A percentile compares a stretch with the other conserved stretches of the same genome.
Evolutionary conservation across 2,113 vertebrate species (phyloP).

Genomic region (Buteo buteo): DNA sequence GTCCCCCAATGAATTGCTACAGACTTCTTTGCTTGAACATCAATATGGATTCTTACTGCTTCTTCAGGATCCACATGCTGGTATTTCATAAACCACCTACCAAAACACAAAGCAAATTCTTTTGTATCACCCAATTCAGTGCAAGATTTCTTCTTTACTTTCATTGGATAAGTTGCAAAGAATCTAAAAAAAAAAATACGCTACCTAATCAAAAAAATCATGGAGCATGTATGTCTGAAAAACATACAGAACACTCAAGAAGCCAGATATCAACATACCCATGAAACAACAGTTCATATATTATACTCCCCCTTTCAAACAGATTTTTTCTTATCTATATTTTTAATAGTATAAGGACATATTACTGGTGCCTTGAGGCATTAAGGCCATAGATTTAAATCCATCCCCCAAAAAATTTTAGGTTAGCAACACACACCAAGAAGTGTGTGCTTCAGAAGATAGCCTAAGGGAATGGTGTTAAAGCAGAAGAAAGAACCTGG

Average conservation of each 20-base stretch:
- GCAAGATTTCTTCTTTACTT: not conserved
- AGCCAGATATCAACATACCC: not conserved
- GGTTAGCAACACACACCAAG: not conserved
- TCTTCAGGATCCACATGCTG: slow-evolving; percentile 94
- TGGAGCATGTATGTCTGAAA: not conserved
- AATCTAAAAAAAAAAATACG: not conserved
- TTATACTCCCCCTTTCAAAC: not conserved
- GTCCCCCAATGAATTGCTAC: slow-evolving; percentile 96
- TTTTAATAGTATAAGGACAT: not conserved
- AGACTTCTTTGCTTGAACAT: slow-evolving; percentile 88
- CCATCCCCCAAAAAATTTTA: not conserved
- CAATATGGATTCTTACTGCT: slow-evolving; percentile 90
- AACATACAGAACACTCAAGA: not conserved
- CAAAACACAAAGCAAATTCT: slow-evolving; percentile 40
- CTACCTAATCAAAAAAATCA: not conserved
- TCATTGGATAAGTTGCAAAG: not conserved
- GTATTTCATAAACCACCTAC: slow-evolving; percentile 90
- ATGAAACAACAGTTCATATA: not conserved
- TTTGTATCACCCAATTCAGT: not conserved
- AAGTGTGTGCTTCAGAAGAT: not conserved
- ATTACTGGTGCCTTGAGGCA: not conserved
- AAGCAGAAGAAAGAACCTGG: not conserved
- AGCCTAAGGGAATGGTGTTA: not conserved
- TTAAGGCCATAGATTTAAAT: not conserved
- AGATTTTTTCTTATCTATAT: not conserved